Evolutionary conservation across 2,888 invertebrate genomes (phyloP).

Genomic region (Amaurobius ferox): DNA sequence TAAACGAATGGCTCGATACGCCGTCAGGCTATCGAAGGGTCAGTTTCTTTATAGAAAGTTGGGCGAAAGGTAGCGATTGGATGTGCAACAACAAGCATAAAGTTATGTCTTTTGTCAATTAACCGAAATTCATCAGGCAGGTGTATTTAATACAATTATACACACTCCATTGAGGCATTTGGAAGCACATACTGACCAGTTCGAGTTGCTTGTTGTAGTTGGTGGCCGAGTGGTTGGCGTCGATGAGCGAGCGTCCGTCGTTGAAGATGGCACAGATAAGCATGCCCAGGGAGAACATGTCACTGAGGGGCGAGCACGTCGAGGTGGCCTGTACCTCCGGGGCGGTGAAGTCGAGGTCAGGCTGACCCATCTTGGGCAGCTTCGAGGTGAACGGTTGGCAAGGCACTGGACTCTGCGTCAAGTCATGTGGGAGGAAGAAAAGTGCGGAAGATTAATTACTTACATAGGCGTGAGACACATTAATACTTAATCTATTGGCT

Average conservation of each 20-base stretch:
- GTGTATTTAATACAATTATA: too few species aligned
- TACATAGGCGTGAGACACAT: too few species aligned
- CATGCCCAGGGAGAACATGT: conserved; percentile 97
- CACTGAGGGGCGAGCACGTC: conserved; percentile 90
- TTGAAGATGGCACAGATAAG: conserved; percentile 95
- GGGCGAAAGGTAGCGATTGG: too few species aligned
- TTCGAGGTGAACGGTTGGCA: conserved; percentile 94
- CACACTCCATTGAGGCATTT: too few species aligned
- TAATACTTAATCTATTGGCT: too few species aligned
- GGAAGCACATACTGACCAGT: conserved; percentile 86
- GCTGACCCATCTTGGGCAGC: conserved; percentile 93
- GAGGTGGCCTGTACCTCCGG: conserved; percentile 94
- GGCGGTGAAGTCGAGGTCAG: conserved; percentile 94
- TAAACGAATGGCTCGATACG: too few species aligned
- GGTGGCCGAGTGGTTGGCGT: conserved; percentile 92
- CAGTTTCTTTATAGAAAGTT: too few species aligned
- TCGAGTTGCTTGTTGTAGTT: conserved; percentile 94
- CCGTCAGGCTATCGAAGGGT: too few species aligned
- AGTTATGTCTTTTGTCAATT: too few species aligned
- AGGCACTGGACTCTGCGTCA: conserved; percentile 84
- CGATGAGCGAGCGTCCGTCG: conserved; percentile 90
- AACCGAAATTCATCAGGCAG: too few species aligned
- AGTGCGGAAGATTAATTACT: too few species aligned
- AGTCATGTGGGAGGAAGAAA: conserved; percentile 20
- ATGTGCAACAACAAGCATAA: too few species aligned